These are phyloP conservation scores for Andrena chrysosceles DNA, from an alignment of 2,888 invertebrate species.

Conservation along the genomic window DNA sequence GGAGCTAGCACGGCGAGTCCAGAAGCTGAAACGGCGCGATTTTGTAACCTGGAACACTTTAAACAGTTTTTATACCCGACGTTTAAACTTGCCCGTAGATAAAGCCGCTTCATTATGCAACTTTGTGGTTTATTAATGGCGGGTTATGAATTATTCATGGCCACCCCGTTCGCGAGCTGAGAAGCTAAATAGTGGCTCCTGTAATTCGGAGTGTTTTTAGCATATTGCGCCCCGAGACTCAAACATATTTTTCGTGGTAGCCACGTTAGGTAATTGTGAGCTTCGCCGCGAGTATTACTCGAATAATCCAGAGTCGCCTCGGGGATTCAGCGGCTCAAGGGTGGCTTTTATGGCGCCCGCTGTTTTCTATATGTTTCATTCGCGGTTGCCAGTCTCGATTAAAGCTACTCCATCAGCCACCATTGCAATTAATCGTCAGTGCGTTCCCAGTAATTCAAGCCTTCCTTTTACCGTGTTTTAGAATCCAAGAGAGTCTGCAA, in stretches of 20 bases:
- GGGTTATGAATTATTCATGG: slow-evolving; percentile 5
- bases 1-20: not conserved
- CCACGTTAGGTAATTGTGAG: not conserved
- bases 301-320: slow-evolving; percentile 9
- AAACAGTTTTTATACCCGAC: slow-evolving; percentile 7
- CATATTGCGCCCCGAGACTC: not conserved
- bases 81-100: not conserved
- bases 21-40: not conserved
- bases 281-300: not conserved
- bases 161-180: not conserved
- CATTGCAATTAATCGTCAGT: not conserved
- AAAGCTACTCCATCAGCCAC: not conserved
- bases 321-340: not conserved
- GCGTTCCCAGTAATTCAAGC: not conserved
- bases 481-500: slow-evolving; percentile 72
- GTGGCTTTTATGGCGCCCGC: not conserved
- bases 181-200: not conserved
- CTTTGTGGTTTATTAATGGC: slow-evolving; percentile 3
- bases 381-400: not conserved
- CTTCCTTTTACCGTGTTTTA: slow-evolving; percentile 37
- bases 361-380: not conserved
- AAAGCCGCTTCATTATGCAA: not conserved
- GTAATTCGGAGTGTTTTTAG: not conserved
- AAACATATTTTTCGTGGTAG: not conserved
- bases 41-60: slow-evolving; percentile 2